phyloP scores from a whole-genome alignment of 2,888 invertebrate genomes.

The Carabus problematicus region DNA sequence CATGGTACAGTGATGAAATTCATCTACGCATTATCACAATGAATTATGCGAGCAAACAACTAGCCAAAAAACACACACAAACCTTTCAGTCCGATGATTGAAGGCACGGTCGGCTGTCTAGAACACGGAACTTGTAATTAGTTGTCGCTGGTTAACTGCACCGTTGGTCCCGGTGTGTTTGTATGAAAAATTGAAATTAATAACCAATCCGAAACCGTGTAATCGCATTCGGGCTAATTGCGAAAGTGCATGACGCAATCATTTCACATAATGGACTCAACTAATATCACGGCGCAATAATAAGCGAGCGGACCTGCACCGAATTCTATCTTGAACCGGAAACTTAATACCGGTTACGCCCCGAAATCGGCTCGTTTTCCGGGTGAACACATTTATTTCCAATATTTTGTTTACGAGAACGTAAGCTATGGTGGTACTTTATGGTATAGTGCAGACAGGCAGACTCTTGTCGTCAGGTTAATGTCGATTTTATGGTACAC shows the following conservation, averaged over 20 bases:
- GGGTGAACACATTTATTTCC: slow-evolving; percentile 28
- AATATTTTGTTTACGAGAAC: slow-evolving; percentile 28
- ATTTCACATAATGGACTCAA: slow-evolving; percentile 17
- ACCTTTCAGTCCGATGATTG: neutral
- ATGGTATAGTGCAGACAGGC: too few relatives aligned
- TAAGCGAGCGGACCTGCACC: slow-evolving; percentile 9
- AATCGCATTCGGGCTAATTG: neutral
- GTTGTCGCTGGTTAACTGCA: too few relatives aligned
- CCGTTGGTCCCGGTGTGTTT: neutral
- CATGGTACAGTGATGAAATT: too few relatives aligned
- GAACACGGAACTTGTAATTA: too few relatives aligned
- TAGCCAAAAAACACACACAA: neutral
- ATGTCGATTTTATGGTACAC: too few relatives aligned
- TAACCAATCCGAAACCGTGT: neutral
- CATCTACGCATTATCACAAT: too few relatives aligned
- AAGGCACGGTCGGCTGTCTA: neutral
- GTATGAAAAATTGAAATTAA: neutral
- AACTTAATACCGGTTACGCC: slow-evolving; percentile 26
- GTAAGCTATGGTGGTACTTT: neutral
- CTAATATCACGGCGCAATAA: slow-evolving; percentile 16
- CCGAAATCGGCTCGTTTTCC: slow-evolving; percentile 21
- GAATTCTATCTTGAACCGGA: slow-evolving; percentile 29
- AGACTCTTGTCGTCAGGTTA: too few relatives aligned
- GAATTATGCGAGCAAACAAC: too few relatives aligned
- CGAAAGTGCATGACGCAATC: slow-evolving; percentile 8